These are phyloP conservation scores for Chaetodon trifascialis DNA, from an alignment of 2,113 vertebrate genomes.

Conservation along the genomic window DNA sequence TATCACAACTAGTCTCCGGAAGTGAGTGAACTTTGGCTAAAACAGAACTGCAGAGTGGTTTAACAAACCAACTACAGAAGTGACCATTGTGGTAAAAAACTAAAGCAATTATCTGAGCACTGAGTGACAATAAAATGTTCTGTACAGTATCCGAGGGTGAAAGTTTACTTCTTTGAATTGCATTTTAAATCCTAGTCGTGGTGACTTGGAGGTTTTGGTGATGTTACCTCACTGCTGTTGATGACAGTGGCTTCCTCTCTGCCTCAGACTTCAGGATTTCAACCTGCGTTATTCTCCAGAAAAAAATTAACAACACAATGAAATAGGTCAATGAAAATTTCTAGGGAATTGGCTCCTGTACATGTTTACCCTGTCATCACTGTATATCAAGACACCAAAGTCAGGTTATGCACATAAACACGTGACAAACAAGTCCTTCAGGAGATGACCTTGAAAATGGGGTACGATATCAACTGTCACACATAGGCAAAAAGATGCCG, in stretches of 20 bases:
- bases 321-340: conserved; percentile 15
- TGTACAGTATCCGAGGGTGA: conserved; percentile 41
- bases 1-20: conserved; percentile 47
- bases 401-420: conserved; percentile 43
- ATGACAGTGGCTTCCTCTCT: neutral
- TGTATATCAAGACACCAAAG: conserved; percentile 39
- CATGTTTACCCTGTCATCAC: conserved; percentile 8
- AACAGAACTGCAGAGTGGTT: conserved; percentile 25
- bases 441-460: conserved; percentile 5
- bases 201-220: neutral
- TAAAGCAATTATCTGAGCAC: conserved; percentile 36
- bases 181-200: conserved; percentile 31
- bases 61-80: conserved; percentile 33
- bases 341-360: conserved; percentile 18
- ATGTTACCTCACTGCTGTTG: conserved; percentile 3
- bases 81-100: conserved; percentile 8
- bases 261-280: conserved; percentile 24
- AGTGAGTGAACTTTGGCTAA: conserved; percentile 43
- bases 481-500: conserved; percentile 14
- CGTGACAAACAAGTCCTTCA: conserved; percentile 5
- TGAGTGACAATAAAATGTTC: conserved; percentile 38
- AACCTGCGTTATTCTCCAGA: conserved; percentile 1
- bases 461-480: conserved; percentile 38
- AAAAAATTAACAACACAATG: conserved; percentile 19
- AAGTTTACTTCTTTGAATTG: conserved; percentile 28